These are phyloP conservation scores for Apocrypta bakeri DNA, from an alignment of 1,140 invertebrate species.

Conservation along the genomic window DNA sequence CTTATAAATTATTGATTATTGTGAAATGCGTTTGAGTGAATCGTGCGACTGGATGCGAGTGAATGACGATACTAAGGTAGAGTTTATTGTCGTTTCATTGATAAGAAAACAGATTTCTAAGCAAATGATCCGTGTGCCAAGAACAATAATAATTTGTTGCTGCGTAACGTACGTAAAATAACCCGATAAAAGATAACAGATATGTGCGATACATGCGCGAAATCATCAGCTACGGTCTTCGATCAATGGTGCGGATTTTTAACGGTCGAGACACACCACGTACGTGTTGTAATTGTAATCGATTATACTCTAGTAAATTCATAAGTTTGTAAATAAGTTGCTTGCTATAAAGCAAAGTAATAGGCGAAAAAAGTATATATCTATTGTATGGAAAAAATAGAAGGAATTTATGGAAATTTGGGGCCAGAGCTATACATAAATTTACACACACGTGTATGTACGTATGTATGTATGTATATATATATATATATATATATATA, in stretches of 20 bases:
- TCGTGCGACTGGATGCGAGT: constrained; percentile 7
- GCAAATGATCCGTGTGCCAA: constrained; percentile 61
- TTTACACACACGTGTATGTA: constrained; percentile 66
- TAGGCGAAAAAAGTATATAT: constrained; percentile 54
- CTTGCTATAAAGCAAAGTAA: constrained; percentile 54
- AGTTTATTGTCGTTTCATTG: constrained; percentile 24
- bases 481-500: constrained; percentile 55
- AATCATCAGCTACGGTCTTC: constrained; percentile 38
- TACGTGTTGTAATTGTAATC: constrained; percentile 57
- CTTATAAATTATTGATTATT: constrained; percentile 45
- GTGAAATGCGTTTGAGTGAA: constrained; percentile 17
- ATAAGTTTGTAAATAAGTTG: constrained; percentile 65
- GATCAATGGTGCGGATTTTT: constrained; percentile 53
- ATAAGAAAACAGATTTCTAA: constrained; percentile 10
- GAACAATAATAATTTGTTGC: constrained; percentile 63
- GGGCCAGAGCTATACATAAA: constrained; percentile 72
- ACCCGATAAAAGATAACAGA: constrained; percentile 46
- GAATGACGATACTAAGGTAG: constrained; percentile 30
- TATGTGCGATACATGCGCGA: constrained; percentile 33
- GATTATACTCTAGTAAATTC: constrained; percentile 59
- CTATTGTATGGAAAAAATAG: constrained; percentile 54
- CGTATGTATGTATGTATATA: constrained; percentile 59
- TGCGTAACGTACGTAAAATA: constrained; percentile 51
- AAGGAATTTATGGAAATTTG: constrained; percentile 69
- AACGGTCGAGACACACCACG: constrained; percentile 42